Conservation (phyloP, 2,888 invertebrate genomes). For the Trimorus sp. region DNA sequence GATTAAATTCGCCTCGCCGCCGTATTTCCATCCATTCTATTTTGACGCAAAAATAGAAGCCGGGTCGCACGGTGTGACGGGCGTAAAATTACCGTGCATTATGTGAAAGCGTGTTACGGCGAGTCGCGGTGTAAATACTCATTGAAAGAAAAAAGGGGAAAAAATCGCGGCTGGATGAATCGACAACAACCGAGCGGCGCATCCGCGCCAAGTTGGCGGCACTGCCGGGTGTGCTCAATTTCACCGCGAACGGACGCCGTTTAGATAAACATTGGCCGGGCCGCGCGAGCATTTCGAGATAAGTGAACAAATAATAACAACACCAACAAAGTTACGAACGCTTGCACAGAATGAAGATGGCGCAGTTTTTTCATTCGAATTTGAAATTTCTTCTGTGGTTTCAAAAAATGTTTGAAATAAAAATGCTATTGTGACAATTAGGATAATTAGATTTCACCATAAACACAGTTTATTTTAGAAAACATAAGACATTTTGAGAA, state of each 20-base stretch:
- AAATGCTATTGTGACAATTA: no score
- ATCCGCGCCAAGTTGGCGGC: constrained; percentile 5
- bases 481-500: no score
- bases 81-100: constrained; percentile 28
- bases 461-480: no score
- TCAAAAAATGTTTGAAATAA: no score
- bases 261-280: not conserved
- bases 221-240: constrained; percentile 22
- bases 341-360: no score
- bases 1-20: no score
- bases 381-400: no score
- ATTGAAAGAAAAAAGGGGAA: constrained; percentile 8
- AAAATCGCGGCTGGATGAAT: not conserved
- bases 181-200: not conserved
- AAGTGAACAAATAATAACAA: no score
- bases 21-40: constrained; percentile 24
- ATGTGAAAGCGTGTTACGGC: constrained; percentile 28
- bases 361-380: no score
- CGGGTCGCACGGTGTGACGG: constrained; percentile 15
- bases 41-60: constrained; percentile 30
- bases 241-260: not conserved
- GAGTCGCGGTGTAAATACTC: constrained; percentile 19
- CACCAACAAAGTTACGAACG: no score
- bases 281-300: not conserved
- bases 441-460: no score